Evolutionary conservation across 2,113 vertebrate genomes (phyloP).

Genomic region (Emydura subglobosa): DNA sequence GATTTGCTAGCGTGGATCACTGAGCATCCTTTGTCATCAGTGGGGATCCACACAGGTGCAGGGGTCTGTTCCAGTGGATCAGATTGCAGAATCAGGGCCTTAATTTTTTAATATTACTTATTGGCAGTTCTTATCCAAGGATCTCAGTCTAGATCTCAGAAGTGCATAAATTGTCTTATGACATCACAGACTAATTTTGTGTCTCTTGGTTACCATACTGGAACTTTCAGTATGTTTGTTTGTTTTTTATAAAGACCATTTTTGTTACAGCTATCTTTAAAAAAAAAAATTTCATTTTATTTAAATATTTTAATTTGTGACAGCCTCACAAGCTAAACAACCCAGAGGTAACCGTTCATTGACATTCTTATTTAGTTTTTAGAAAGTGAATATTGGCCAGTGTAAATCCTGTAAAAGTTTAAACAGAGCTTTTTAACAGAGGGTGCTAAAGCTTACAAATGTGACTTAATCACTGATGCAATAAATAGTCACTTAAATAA

Average conservation of each 20-base stretch:
- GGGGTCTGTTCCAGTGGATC: neutral
- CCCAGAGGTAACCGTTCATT: neutral
- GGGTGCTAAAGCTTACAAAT: neutral
- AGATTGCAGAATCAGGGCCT: neutral
- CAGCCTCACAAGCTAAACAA: conserved; percentile 2
- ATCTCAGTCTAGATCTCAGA: neutral
- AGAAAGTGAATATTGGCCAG: neutral
- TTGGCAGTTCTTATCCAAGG: neutral
- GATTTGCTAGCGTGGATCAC: neutral
- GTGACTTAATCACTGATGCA: neutral
- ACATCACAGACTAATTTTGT: neutral
- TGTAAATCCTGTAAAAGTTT: neutral
- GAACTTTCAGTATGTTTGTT: neutral
- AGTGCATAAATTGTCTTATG: conserved; percentile 2
- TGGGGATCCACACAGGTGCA: neutral
- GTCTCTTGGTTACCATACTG: conserved; percentile 12
- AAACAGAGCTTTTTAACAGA: neutral
- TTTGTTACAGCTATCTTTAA: neutral
- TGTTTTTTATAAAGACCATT: neutral
- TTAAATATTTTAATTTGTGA: neutral
- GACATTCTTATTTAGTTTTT: neutral
- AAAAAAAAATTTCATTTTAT: neutral
- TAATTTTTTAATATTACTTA: neutral
- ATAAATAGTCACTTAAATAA: neutral
- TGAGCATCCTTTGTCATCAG: neutral